Base-by-base conservation (phyloP, 2,888 invertebrate genomes). In the Criorhina ranunculi region DNA sequence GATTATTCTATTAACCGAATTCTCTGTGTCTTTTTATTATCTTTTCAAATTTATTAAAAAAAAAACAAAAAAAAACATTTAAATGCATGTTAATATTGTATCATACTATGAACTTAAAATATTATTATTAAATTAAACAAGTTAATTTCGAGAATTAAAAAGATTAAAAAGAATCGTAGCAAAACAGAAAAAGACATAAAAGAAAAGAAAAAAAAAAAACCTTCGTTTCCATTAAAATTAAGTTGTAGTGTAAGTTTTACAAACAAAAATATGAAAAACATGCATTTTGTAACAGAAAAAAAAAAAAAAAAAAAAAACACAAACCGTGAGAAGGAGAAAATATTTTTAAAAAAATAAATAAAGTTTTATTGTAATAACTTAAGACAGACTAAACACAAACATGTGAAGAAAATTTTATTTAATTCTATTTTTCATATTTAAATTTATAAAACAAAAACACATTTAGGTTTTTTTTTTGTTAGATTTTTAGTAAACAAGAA, bases 1-100 rank as follows among this genome's bases (percentile, higher is more conserved):
- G 19, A 82, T 59, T 78, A 80, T 67, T 94, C 94, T 80, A 60
- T 51, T 80, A 70, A 66, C 80, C 75, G 37, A 70, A 85, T 80
- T 85, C 85, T 85, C 85, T 85, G 73, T 85, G 80, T 85, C 75
- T 85, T 75, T 83, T 85, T 59, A 80, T 66, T 80, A 73, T 83
- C 70, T 72, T 75, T 75, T 79, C 7, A 70, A 83, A 66, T 60
- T 67, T 57, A 70, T 72, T 15, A 70, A 72, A 15, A 77, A 64
- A 60, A 46, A 70, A 72, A 15, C 70, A 64, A 60, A 46, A 81
- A 15, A 33, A 53, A 72, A 59, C 55, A 66, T 64, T 70, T 77
- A 44, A 75, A 64, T 80, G 70, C 80, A 80, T 76, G 80, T 85
- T 80, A 70, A 76, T 80, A 79, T 70, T 85, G 80, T 85, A 80